Evolutionary conservation across 2,113 vertebrate species (phyloP).

Genomic region (Plotosus lineatus): DNA sequence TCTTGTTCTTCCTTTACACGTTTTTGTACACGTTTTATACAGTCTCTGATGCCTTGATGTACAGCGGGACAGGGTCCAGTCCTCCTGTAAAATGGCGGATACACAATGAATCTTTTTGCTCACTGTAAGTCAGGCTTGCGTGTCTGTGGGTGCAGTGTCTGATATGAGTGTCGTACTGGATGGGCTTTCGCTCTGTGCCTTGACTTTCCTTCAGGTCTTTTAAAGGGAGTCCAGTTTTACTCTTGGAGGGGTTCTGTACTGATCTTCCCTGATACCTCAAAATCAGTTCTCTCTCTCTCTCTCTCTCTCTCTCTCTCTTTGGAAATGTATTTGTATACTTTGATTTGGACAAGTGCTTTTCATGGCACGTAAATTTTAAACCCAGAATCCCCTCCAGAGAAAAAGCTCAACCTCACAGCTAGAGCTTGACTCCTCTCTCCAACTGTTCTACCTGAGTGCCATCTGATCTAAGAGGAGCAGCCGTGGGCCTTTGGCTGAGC

Average conservation of each 20-base stretch:
- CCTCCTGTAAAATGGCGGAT: not conserved
- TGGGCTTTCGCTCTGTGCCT: constrained; percentile 37
- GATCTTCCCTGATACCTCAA: constrained; percentile 21
- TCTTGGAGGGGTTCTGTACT: not conserved
- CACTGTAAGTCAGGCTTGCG: not conserved
- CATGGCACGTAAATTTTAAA: not conserved
- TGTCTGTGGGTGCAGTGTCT: constrained; percentile 7
- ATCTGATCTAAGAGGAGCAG: constrained; percentile 47
- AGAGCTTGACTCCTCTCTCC: constrained; percentile 2
- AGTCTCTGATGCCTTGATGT: not conserved
- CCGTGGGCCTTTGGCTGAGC: constrained; percentile 50
- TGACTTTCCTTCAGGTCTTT: constrained; percentile 40
- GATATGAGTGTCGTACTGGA: not conserved
- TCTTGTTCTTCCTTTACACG: not conserved
- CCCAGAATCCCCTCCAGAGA: not conserved
- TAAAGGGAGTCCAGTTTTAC: not conserved
- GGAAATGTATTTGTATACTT: constrained; percentile 39
- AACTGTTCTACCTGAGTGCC: constrained; percentile 38
- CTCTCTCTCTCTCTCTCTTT: too few relatives aligned
- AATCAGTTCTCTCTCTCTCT: not conserved
- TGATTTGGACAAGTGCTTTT: not conserved
- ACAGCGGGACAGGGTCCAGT: constrained; percentile 6
- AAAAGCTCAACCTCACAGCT: constrained; percentile 10
- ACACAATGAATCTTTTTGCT: not conserved
- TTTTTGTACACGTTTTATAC: constrained; percentile 13